Conservation (phyloP, 2,888 invertebrate genomes). For the Panzeria rudis region DNA sequence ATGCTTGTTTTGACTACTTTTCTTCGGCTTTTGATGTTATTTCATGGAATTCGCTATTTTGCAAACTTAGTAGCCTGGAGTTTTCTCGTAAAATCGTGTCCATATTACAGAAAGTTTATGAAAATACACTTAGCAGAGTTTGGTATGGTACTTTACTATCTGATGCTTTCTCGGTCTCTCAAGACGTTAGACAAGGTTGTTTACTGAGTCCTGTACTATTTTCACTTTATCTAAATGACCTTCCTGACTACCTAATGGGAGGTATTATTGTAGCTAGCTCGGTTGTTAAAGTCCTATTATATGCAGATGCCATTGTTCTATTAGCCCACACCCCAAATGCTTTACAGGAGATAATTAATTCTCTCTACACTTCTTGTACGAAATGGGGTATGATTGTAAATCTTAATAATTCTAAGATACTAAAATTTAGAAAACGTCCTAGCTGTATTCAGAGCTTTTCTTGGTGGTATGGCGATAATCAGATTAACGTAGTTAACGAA, state of each 20-base stretch:
- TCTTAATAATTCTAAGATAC: background rate
- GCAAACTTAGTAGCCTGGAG: too few species aligned
- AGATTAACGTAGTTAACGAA: slow-evolving; percentile 15
- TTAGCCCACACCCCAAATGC: slow-evolving; percentile 20
- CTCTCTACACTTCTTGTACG: slow-evolving; percentile 12
- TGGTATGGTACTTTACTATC: too few species aligned
- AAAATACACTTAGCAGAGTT: too few species aligned
- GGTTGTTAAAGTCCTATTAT: slow-evolving; percentile 35
- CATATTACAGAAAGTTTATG: too few species aligned
- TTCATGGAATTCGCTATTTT: too few species aligned
- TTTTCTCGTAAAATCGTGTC: too few species aligned
- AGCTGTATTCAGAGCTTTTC: background rate
- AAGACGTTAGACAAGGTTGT: background rate
- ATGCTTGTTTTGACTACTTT: too few species aligned
- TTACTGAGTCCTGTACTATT: slow-evolving; percentile 11
- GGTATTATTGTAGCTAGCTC: background rate
- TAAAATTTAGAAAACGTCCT: background rate
- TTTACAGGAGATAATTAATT: slow-evolving; percentile 33
- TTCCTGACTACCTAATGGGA: background rate
- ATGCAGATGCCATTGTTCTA: slow-evolving; percentile 48
- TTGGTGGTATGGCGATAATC: background rate
- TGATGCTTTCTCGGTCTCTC: background rate
- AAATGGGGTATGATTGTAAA: slow-evolving; percentile 23
- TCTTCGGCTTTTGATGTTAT: too few species aligned
- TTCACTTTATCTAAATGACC: background rate